phyloP scores from a whole-genome alignment of 2,797 vertebrate genomes.

The Triplophysa yarkandensis region DNA sequence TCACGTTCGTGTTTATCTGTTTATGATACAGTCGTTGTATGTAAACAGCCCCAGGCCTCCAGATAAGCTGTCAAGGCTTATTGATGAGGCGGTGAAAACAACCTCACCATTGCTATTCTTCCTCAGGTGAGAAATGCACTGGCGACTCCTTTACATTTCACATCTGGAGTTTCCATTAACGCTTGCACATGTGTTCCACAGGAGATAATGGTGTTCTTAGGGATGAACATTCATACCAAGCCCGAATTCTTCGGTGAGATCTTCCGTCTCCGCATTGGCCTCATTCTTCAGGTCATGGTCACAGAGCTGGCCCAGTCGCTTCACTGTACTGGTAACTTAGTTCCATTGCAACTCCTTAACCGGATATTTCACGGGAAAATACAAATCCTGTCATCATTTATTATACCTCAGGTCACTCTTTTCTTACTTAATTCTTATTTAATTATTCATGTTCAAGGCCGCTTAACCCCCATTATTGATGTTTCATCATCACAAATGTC shows the following conservation, averaged over 20 bases:
- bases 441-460: too few relatives aligned
- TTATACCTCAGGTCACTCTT: too few relatives aligned
- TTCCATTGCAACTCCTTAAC: not conserved
- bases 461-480: too few relatives aligned
- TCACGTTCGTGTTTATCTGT: not conserved
- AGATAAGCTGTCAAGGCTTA: slow-evolving; percentile 84
- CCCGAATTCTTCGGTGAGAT: slow-evolving; percentile 91
- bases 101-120: slow-evolving; percentile 88
- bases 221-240: slow-evolving; percentile 93
- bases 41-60: slow-evolving; percentile 82
- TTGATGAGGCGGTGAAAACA: slow-evolving; percentile 92
- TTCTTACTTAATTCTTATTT: too few relatives aligned
- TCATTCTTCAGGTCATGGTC: slow-evolving; percentile 98
- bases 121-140: slow-evolving; percentile 81
- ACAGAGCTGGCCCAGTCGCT: slow-evolving; percentile 91
- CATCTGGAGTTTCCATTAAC: slow-evolving; percentile 2
- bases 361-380: not conserved
- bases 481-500: too few relatives aligned
- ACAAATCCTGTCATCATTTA: too few relatives aligned
- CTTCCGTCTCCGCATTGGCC: slow-evolving; percentile 92
- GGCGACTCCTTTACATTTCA: not conserved
- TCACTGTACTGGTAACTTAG: slow-evolving; percentile 83
- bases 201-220: slow-evolving; percentile 98
- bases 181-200: slow-evolving; percentile 59
- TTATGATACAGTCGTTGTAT: slow-evolving; percentile 25